These are phyloP conservation scores for Notolepis coatsorum DNA, from an alignment of 2,797 vertebrate species.

Conservation along the genomic window DNA sequence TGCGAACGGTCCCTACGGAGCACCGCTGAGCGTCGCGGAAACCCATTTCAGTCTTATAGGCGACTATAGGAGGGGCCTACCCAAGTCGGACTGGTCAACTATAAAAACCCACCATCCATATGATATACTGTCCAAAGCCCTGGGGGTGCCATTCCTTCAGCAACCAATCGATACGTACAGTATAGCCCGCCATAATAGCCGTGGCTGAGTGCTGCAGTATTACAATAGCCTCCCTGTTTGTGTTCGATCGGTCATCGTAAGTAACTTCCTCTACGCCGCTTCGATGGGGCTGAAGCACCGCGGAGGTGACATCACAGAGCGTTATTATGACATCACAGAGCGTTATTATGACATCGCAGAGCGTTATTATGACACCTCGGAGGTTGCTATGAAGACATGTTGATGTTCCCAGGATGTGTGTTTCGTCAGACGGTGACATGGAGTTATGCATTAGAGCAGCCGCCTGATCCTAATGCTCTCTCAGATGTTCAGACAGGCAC, in stretches of 20 bases:
- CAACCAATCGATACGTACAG: slow-evolving; percentile 53
- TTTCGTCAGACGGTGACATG: background rate
- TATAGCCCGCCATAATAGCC: slow-evolving; percentile 27
- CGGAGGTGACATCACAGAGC: background rate
- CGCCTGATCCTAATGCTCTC: slow-evolving; percentile 30
- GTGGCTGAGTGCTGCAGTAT: slow-evolving; percentile 12
- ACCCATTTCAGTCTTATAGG: background rate
- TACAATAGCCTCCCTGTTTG: slow-evolving; percentile 26
- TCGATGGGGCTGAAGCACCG: background rate
- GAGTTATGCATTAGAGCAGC: slow-evolving; percentile 4
- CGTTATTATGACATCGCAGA: too few species aligned
- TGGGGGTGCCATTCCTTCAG: slow-evolving; percentile 27
- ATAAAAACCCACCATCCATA: slow-evolving; percentile 42
- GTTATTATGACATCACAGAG: background rate
- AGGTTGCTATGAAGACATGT: background rate
- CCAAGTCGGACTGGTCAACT: slow-evolving; percentile 28
- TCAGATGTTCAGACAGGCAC: slow-evolving; percentile 41
- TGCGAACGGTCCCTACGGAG: too few species aligned
- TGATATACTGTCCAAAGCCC: slow-evolving; percentile 5
- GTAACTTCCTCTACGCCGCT: slow-evolving; percentile 7
- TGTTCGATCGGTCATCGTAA: slow-evolving; percentile 25
- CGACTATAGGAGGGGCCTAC: slow-evolving; percentile 9
- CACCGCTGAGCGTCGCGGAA: too few species aligned
- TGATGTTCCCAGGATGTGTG: too few species aligned
- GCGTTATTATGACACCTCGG: background rate